Percentiles rank a stretch among this genome's conserved stretches.
These are phyloP conservation scores for Phengaris alcon DNA, from an alignment of 2,888 invertebrate species.

Conservation along the genomic window DNA sequence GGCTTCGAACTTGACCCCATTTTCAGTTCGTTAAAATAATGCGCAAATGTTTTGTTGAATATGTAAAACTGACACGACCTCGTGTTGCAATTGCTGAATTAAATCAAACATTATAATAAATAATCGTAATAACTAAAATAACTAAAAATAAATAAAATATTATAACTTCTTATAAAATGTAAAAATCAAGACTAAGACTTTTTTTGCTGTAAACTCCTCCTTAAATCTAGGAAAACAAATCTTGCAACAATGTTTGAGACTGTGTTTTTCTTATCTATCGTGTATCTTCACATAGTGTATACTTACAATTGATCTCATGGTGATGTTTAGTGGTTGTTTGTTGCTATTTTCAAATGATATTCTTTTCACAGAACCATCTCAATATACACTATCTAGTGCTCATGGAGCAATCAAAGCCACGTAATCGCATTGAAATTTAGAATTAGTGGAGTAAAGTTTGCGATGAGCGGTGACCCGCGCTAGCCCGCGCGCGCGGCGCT, in stretches of 20 bases:
- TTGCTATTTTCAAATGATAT: not conserved
- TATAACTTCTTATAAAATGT: not conserved
- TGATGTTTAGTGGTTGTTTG: not conserved
- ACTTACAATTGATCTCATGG: slow-evolving; percentile 4
- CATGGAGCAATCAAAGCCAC: not conserved
- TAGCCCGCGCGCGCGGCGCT: not conserved
- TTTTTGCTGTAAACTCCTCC: too few species aligned
- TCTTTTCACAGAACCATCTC: not conserved
- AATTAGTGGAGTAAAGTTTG: not conserved
- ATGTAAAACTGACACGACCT: not conserved
- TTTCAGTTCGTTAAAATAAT: slow-evolving; percentile 6
- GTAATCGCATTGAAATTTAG: not conserved
- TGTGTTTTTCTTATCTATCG: not conserved
- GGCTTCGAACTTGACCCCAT: not conserved
- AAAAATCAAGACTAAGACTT: too few species aligned
- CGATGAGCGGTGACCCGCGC: not conserved
- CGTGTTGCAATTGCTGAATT: slow-evolving; percentile 20
- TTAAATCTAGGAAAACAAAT: too few species aligned
- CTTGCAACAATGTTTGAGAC: too few species aligned
- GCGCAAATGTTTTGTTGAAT: slow-evolving; percentile 20
- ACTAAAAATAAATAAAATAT: too few species aligned
- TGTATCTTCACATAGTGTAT: not conserved
- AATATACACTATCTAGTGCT: not conserved
- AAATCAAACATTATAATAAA: not conserved
- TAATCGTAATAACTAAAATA: too few species aligned